Percentiles rank a stretch among this genome's conserved stretches.
phyloP scores from a whole-genome alignment of 2,797 vertebrate species.

The Anguilla marmorata region DNA sequence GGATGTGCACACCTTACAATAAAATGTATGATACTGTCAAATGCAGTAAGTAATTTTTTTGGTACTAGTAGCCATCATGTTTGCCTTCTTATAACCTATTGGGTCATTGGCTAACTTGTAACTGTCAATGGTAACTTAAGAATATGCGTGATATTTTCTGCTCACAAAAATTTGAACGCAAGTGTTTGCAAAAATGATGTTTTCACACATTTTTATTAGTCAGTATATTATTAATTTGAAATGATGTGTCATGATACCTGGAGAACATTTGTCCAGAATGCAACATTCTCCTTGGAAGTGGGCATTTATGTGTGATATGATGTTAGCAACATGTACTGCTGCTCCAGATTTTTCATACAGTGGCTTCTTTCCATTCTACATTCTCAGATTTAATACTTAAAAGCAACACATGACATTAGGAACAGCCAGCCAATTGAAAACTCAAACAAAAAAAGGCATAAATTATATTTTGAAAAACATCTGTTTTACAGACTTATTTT shows the following conservation, averaged over 20 bases:
- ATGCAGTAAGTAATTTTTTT: background rate
- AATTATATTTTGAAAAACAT: background rate
- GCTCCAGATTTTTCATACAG: background rate
- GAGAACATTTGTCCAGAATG: background rate
- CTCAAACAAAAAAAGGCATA: background rate
- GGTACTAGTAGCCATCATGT: background rate
- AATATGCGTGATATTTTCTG: background rate
- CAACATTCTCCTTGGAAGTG: background rate
- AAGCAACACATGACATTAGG: background rate
- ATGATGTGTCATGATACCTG: background rate
- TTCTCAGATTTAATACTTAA: background rate
- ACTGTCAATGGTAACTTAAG: no score
- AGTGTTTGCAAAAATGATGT: background rate
- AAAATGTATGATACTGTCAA: background rate
- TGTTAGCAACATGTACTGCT: background rate
- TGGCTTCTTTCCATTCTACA: background rate
- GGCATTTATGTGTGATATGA: background rate
- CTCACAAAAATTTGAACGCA: background rate
- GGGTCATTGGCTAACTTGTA: background rate
- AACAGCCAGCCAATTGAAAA: conserved; percentile 3
- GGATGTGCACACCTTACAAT: background rate
- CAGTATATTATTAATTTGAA: background rate
- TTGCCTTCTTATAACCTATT: background rate
- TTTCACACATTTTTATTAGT: background rate
- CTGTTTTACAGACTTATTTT: background rate